Evolutionary conservation across 2,797 vertebrate genomes (phyloP).

Genomic region (Hippocampus kuda): DNA sequence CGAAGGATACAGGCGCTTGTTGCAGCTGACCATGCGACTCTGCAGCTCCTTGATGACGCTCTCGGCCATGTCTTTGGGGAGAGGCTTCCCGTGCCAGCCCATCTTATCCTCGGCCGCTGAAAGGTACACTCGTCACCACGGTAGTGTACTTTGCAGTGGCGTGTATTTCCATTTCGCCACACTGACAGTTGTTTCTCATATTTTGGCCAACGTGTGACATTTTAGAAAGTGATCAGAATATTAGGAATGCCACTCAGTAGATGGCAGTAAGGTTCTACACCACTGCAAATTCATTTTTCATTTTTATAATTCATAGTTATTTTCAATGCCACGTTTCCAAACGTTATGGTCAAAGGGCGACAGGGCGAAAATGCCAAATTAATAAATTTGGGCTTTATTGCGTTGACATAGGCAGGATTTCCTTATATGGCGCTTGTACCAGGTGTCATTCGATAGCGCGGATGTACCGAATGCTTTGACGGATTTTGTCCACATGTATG

Average conservation of each 20-base stretch:
- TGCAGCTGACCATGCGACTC: slow-evolving; percentile 76
- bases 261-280: background rate
- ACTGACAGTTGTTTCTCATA: too few species aligned
- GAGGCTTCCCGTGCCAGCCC: slow-evolving; percentile 88
- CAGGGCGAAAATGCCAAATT: too few species aligned
- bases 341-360: too few species aligned
- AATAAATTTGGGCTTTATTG: too few species aligned
- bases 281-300: too few species aligned
- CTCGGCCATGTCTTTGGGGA: slow-evolving; percentile 87
- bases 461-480: background rate
- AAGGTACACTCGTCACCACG: background rate
- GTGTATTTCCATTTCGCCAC: too few species aligned
- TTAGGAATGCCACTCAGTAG: background rate
- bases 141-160: too few species aligned
- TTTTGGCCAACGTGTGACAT: background rate
- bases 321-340: too few species aligned
- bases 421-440: too few species aligned
- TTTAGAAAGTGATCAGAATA: background rate
- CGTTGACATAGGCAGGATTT: too few species aligned
- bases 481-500: background rate
- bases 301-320: too few species aligned
- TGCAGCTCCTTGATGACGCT: slow-evolving; percentile 79
- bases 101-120: slow-evolving; percentile 87
- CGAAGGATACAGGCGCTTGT: slow-evolving; percentile 78
- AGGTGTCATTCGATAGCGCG: too few species aligned